Evolutionary conservation across 1,140 invertebrate species (phyloP), one percentile per base, ranked within the genome.

Genomic region (Drosophila sp.): DNA sequence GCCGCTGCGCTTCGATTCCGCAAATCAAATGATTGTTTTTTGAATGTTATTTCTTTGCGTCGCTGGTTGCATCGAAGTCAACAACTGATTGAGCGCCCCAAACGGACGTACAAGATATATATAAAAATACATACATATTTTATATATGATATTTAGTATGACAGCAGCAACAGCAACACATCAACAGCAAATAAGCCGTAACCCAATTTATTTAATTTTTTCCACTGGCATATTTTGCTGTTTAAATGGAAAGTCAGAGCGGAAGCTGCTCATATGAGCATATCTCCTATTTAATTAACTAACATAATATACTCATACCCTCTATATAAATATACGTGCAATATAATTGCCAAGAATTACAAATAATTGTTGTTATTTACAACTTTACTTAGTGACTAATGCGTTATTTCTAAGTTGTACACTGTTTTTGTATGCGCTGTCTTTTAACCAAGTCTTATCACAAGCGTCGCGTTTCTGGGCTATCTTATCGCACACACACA

Each of bases 201-300:
- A 62, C 61, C 70, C 29, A 86, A 87, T 86, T 87, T 82, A 73
- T 75, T 59, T 78, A 78, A 72, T 67, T 77, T 80, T 81, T 81
- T 58, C 70, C 48, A 70, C 32, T 74, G 70, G 56, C 75, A 58
- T 36, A 50, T 75, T 80, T 78, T 59, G 21, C 32, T 73, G 40
- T 29, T 71, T 63, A 69, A 82, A 65, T 36, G 64, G 43, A 5
- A 32, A 6, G 32, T 27, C 46, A 65, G 46, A 72, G 75, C 82
- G 82, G 82, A 86, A 86, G 82, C 82, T 86, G 82, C 82, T 86
- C 82, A 86, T 87, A 82, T 62, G 36, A 69, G 83, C 82, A 86
- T 86, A 82, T 86, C 82, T 86, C 82, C 61, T 53, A 58, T 58
- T 56, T 54, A 64, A 64, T 41, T 48, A 32, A 45, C n/a, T 48